Evolutionary conservation across 2,113 vertebrate species (phyloP).

Genomic region (Cyanocitta stelleri): DNA sequence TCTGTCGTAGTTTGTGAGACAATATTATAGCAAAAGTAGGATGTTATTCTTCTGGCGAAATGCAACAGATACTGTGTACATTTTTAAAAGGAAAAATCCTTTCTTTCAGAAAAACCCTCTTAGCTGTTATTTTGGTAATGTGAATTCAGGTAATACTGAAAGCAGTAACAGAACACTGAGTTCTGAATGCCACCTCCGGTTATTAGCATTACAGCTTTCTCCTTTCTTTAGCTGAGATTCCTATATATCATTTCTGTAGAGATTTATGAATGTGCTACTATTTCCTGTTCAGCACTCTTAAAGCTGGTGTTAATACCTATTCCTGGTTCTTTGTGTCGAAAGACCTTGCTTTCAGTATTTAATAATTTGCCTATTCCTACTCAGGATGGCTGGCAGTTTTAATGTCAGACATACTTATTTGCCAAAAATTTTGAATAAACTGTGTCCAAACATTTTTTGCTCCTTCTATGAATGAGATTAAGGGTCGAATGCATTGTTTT

Average conservation of each 20-base stretch:
- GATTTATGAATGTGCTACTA: not conserved
- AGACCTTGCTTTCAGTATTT: not conserved
- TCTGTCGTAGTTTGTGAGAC: not conserved
- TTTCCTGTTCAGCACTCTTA: not conserved
- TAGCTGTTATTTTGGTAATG: not conserved
- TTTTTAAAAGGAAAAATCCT: not conserved
- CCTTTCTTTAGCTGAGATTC: not conserved
- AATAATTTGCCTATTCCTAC: not conserved
- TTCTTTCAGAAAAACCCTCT: not conserved
- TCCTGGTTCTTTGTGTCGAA: not conserved
- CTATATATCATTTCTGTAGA: not conserved
- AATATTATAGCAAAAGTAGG: not conserved
- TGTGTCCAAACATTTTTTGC: not conserved
- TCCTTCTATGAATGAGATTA: not conserved
- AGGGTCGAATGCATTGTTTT: conserved; percentile 22
- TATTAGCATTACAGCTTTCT: not conserved
- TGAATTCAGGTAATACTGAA: not conserved
- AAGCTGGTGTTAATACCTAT: not conserved
- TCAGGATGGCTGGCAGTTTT: not conserved
- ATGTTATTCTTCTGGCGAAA: not conserved
- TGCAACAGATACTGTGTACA: not conserved
- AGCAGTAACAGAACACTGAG: not conserved
- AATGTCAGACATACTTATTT: not conserved
- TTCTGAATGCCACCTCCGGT: not conserved
- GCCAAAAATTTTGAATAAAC: not conserved